Base-by-base conservation (phyloP, 2,797 vertebrate species). In the Sitta carolinensis region DNA sequence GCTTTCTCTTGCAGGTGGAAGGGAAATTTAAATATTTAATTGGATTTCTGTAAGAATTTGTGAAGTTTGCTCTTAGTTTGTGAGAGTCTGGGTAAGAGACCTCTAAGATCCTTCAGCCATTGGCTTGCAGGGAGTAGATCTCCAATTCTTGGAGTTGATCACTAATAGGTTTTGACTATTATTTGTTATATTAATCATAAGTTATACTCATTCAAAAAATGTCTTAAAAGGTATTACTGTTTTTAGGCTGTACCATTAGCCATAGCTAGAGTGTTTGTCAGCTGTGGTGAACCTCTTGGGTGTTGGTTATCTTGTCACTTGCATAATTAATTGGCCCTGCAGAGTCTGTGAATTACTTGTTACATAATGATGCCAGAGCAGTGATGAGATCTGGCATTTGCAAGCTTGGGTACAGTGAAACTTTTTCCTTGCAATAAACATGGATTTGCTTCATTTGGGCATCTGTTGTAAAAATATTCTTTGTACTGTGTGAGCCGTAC, bases 401-500 rank as follows among this genome's bases (percentile, higher is more conserved):
- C 30, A 45, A 48, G 11, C 26, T 54, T 76, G 55, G 40, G 21
- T 47, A 32, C 6, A 18, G 30, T 48, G 40, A 42, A 87, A 73
- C 10, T 6, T 84, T 32, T 59, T 59, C 22, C 40, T 75, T 3
- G 4, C 0, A 0, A 70, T 70, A 63, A 70, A 61, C 4, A 4
- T 47, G 38, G 4, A 16, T 58, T 84, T 81, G 52, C n/a, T 90
- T 27, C 22, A 13, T 76, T 83, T 66, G 22, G 42, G 25, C 13
- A 18, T 80, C 54, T 78, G 38, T 75, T 68, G 18, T 81, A 74
- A 84, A 68, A 84, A 55, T 72, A 50, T 63, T 68, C 30, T 68
- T 78, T 62, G 27, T 79, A 19, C 59, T 2, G 0, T 51, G 27
- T 82, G 74, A 77, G 30, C 36, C 0, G 0, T 76, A 27, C 10